Base-by-base conservation (phyloP, 2,113 vertebrate genomes). In the Thinocorus orbignyianus region DNA sequence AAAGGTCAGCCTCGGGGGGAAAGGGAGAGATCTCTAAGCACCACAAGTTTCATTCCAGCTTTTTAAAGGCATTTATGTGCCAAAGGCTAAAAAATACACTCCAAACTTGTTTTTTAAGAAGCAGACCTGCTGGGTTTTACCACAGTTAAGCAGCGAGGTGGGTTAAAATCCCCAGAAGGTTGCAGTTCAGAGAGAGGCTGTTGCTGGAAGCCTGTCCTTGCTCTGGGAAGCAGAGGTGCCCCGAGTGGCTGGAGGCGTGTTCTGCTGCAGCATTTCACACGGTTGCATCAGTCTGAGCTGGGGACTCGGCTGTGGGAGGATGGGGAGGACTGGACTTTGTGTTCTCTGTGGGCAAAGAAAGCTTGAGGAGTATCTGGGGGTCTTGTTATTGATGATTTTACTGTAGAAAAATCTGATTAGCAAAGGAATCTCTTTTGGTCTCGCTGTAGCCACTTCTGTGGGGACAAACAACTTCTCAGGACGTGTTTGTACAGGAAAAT, bases 271-370 rank as follows among this genome's bases (percentile, higher is more conserved):
- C 23, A 41, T 97, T 95, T 94, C 92, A 25, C 7, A 26, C 51
- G 30, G 10, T 94, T 96, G 95, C 95, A 88, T 96, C 96, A 97
- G 92, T 17, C 68, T 1, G 13, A 77, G 68, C 81, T 54, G 0
- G 0, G 69, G 55, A 22, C 35, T 70, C 30, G 13, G 91, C 83
- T 18, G 28, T 2, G 52, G 44, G 71, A 58, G 37, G 41, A 46
- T 2, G 24, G 74, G 37, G 15, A 69, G 26, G 23, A 5, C 60
- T 41, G 64, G 42, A 6, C 51, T 83, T 26, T 0, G 6, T 48
- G 66, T 57, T 52, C 81, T 73, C 46, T 42, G 23, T 24, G 70
- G 2, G 14, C 72, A 64, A 11, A 76, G 28, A 57, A 60, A 64
- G 68, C 68, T 54, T 5, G 13, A 84, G 70, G 41, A n/a, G 57